Conservation (phyloP, 2,113 vertebrate genomes). For the Scatophagus argus region DNA sequence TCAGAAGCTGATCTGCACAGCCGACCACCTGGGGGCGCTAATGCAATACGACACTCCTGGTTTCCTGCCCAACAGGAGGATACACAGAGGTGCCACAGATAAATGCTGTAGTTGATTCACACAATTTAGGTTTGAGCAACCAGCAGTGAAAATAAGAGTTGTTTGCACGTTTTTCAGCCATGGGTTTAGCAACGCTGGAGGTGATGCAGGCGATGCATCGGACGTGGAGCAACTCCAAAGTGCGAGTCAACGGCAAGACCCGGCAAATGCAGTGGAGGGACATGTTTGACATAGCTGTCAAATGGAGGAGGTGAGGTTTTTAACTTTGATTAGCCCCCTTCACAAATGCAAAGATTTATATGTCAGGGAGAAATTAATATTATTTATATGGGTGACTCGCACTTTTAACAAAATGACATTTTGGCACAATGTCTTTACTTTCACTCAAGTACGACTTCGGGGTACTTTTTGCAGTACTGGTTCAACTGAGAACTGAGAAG, state of each 20-base stretch:
- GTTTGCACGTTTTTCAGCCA: slow-evolving; percentile 82
- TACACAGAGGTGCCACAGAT: slow-evolving; percentile 92
- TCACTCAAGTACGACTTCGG: no score
- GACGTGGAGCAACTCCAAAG: slow-evolving; percentile 97
- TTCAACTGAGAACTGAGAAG: not conserved
- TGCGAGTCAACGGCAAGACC: slow-evolving; percentile 95
- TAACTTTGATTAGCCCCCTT: not conserved
- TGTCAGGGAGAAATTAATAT: no score
- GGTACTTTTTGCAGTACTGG: no score
- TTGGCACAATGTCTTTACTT: no score
- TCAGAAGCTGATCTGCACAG: slow-evolving; percentile 93
- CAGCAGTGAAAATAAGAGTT: not conserved
- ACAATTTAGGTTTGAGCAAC: not conserved
- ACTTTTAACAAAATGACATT: no score
- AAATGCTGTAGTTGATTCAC: not conserved
- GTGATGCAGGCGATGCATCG: slow-evolving; percentile 97
- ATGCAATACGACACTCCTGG: slow-evolving; percentile 98
- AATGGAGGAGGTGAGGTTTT: slow-evolving; percentile 93
- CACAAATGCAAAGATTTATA: not conserved
- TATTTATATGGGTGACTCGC: no score
- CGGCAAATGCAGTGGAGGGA: slow-evolving; percentile 98
- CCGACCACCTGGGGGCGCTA: slow-evolving; percentile 94
- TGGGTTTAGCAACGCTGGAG: slow-evolving; percentile 96
- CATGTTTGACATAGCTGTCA: slow-evolving; percentile 98
- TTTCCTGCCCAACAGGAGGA: slow-evolving; percentile 95